Evolutionary conservation across 2,888 invertebrate species (phyloP), one percentile per base, ranked within the genome.

Genomic region (Sesamia inferens): DNA sequence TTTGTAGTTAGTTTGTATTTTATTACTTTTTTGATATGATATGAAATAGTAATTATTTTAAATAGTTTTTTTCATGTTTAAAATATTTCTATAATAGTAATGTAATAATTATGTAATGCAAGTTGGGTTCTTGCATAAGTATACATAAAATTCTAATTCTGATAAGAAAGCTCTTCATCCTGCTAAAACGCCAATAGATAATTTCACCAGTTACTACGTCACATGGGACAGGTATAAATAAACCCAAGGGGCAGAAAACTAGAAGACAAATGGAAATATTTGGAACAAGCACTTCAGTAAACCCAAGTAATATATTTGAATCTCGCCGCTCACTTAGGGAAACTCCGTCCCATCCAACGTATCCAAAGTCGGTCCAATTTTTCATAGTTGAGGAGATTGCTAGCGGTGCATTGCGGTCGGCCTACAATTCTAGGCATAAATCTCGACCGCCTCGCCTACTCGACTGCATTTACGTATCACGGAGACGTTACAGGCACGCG

Each of bases 361-460:
- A 73, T 44, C 54, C 61, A 58, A 61, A 71, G 55, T 66, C 62
- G 66, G 11, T 48, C 61, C 65, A 72, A 85, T 83, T 83, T 83
- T 85, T 83, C 85, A 80, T 72, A 74, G 71, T 64, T 39, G 71
- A 69, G 59, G 72, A 74, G 71, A 79, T 76, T 72, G 80, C 76
- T 70, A 11, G 76, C 71, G 76, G 82, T 78, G 70, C 83, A 83
- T 66, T 81, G 85, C 74, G 78, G 79, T 51, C 59, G 64, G 84
- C 81, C 81, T 78, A 81, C 75, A 74, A 83, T 74, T 78, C 67
- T 74, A 82, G 76, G 65, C 64, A 87, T 84, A 84, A 84, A 87
- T 87, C 76, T 59, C 64, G 71, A 42, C 66, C 62, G 55, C 71
- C 71, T 77, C 71, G 73, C 68, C 54, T 65, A 48, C 55, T 22